These are phyloP conservation scores for Presbytis comata DNA, from an alignment of 2,797 vertebrate species.

Conservation along the genomic window DNA sequence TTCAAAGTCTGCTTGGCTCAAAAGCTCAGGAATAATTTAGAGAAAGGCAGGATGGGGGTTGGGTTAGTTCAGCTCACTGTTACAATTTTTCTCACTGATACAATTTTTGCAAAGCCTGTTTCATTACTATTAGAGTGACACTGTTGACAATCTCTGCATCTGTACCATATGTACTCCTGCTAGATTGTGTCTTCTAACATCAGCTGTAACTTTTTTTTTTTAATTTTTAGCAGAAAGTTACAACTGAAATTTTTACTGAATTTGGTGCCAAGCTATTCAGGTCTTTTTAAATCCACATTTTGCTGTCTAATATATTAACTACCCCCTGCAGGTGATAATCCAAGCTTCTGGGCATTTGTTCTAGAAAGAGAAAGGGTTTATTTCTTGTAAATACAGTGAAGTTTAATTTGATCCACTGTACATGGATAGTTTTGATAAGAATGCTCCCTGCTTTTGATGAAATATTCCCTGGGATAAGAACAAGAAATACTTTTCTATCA, in stretches of 20 bases:
- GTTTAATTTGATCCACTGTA: background rate
- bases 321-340: background rate
- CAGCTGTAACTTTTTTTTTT: background rate
- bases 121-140: background rate
- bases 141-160: background rate
- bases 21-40: background rate
- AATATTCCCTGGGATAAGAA: background rate
- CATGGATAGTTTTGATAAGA: background rate
- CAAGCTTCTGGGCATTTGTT: background rate
- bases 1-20: background rate
- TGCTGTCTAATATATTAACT: background rate
- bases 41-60: background rate
- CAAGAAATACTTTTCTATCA: conserved; percentile 27
- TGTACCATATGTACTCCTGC: background rate
- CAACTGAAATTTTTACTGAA: background rate
- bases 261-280: background rate
- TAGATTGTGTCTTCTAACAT: background rate
- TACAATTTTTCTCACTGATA: background rate
- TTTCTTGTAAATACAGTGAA: background rate
- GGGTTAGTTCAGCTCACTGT: background rate
- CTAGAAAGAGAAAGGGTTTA: background rate
- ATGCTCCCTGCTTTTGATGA: background rate
- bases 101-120: background rate
- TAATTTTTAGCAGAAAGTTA: conserved; percentile 41
- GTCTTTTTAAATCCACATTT: conserved; percentile 7